Base-by-base conservation (phyloP, 2,113 vertebrate species). In the Miniopterus natalensis region DNA sequence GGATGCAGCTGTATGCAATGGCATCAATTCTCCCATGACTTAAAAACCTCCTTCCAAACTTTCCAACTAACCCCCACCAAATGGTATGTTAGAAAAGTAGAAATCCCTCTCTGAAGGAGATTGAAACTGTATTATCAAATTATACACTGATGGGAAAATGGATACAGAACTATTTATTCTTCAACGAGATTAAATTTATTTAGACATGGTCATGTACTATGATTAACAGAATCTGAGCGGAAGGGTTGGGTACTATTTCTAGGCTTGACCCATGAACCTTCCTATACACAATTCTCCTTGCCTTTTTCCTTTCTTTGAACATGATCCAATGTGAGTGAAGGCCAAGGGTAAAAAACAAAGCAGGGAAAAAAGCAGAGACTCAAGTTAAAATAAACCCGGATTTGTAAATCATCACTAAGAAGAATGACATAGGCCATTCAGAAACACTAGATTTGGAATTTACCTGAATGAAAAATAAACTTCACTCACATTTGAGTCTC, bases 1-100 rank as follows among this genome's bases (percentile, higher is more conserved):
- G 61, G 45, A 49, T 36, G 14, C 25, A 92, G 6, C 8, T 61
- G 1, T 55, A 53, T 10, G 49, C 23, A 81, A 51, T 73, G 25
- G 17, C 20, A 94, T 92, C n/a, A 49, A 63, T 66, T 80, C 45
- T 79, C 79, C 68, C 77, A 36, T 42, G 20, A 53, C 25, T 23
- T 59, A 70, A 80, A 84, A 77, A 74, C 2, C 66, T 49, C 12
- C 92, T 96, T 88, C 8, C 27, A 85, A 88, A 88, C 13, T 57
- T 78, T 80, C 17, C 53, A 15, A 14, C 3, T 68, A 75, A 65
- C 14, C 1, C 0, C 0, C 1, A 20, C 11, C 12, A 85, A 47
- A 73, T 23, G 4, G 2, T 23, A 4, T 71, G 18, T 65, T 42
- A 78, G 3, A 65, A 89, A 85, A 90, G 40, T n/a, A 71, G 36